A percentile compares a stretch with the other conserved stretches of the same genome.
Evolutionary conservation across 2,113 vertebrate species (phyloP).

Genomic region (Callithrix jacchus): DNA sequence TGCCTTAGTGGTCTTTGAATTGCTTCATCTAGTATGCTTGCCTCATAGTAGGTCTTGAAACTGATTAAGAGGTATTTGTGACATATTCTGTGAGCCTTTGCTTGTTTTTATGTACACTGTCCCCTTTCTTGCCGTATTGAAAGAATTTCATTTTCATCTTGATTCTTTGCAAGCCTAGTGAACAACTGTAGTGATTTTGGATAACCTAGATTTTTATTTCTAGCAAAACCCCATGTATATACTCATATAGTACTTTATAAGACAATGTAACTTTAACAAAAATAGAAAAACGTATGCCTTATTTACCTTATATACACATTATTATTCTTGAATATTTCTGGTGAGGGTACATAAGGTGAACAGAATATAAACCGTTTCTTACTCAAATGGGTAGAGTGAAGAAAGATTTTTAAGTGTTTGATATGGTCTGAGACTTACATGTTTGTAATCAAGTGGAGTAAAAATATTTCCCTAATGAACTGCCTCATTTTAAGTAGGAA

Average conservation of each 20-base stretch:
- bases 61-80: not conserved
- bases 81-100: not conserved
- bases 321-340: not conserved
- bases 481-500: not conserved
- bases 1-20: not conserved
- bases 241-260: not conserved
- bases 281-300: not conserved
- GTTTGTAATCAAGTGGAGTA: not conserved
- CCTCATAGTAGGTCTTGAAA: not conserved
- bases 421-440: not conserved
- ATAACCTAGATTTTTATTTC: not conserved
- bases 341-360: not conserved
- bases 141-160: not conserved
- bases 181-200: not conserved
- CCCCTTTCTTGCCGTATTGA: not conserved
- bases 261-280: not conserved
- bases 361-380: not conserved
- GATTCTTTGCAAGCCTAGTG: not conserved
- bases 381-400: not conserved
- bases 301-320: not conserved
- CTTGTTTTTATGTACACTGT: not conserved
- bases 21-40: not conserved
- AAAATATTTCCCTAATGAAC: not conserved
- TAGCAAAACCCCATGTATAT: not conserved
- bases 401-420: not conserved